A percentile compares a stretch with the other conserved stretches of the same genome.
Conservation (phyloP, 2,113 vertebrate species). For the Esox niger region DNA sequence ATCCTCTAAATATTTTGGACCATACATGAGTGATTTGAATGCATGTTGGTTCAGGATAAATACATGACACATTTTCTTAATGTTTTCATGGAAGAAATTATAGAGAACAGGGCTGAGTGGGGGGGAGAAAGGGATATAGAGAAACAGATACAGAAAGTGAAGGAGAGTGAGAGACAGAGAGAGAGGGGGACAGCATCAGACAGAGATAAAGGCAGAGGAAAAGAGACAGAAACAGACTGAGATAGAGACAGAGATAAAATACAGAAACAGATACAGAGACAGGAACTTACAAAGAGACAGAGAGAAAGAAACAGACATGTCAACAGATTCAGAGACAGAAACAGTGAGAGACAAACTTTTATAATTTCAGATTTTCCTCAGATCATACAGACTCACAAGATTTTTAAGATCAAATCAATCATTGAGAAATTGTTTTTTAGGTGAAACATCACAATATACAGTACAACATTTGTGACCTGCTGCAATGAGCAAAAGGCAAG, state of each 20-base stretch:
- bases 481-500: too few relatives aligned
- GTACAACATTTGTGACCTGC: too few relatives aligned
- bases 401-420: too few relatives aligned
- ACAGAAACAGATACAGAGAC: constrained; percentile 8
- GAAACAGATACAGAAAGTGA: too few relatives aligned
- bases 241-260: constrained; percentile 17
- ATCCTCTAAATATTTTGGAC: background rate
- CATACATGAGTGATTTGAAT: background rate
- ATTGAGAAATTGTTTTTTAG: too few relatives aligned
- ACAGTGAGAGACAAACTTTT: too few relatives aligned
- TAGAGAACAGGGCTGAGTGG: background rate
- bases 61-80: constrained; percentile 14
- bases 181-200: background rate
- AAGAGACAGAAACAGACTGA: constrained; percentile 24
- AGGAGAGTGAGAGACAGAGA: background rate
- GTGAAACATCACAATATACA: too few relatives aligned
- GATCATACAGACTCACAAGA: too few relatives aligned
- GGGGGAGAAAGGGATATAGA: background rate
- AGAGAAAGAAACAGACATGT: background rate
- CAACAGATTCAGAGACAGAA: background rate
- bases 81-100: background rate
- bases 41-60: constrained; percentile 24
- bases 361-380: too few relatives aligned
- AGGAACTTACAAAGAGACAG: constrained; percentile 19
- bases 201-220: constrained; percentile 4